Conservation (phyloP, 2,113 vertebrate species). For the Sclerurus mexicanus region DNA sequence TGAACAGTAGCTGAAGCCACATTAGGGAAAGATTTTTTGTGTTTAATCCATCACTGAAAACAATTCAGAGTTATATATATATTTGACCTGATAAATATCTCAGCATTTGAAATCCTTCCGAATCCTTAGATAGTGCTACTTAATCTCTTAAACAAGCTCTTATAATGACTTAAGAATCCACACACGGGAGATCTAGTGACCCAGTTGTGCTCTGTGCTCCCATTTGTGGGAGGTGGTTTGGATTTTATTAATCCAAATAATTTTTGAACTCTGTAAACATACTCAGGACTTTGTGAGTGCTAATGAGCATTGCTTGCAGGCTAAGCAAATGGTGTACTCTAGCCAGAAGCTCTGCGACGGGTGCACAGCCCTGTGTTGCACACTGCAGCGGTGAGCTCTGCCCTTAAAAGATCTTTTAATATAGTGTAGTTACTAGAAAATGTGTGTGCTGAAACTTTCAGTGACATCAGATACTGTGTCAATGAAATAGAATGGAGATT, state of each 20-base stretch:
- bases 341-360: background rate
- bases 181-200: background rate
- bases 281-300: background rate
- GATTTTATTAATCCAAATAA: background rate
- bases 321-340: background rate
- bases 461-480: background rate
- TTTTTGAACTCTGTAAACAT: background rate
- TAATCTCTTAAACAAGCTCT: conserved; percentile 1
- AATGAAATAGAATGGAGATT: background rate
- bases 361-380: background rate
- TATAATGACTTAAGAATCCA: background rate
- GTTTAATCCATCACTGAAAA: background rate
- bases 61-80: background rate
- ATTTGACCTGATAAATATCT: conserved; percentile 7
- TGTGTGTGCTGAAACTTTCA: background rate
- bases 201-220: background rate
- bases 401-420: background rate
- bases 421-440: background rate
- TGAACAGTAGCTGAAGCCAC: background rate
- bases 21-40: background rate
- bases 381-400: background rate
- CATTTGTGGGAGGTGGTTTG: background rate
- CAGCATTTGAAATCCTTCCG: background rate
- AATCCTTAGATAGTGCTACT: background rate
- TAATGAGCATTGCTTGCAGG: background rate